Percentiles rank a stretch among this genome's conserved stretches.
Evolutionary conservation across 2,888 invertebrate genomes (phyloP).

Genomic region (Caenorhabditis panamensis): DNA sequence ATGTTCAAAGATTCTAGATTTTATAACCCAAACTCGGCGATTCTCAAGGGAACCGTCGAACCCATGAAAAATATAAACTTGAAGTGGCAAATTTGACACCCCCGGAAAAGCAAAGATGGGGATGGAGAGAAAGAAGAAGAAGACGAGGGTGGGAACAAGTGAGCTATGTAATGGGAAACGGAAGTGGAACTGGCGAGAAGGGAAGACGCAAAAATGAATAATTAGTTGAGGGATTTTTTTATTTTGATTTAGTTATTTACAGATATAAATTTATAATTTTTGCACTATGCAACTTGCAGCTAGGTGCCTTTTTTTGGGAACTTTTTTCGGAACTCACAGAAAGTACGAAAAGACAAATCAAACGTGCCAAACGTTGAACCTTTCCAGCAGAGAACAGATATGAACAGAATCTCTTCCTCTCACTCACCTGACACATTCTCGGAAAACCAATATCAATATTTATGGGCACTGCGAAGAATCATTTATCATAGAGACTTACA

Average conservation of each 20-base stretch:
- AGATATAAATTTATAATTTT: not conserved
- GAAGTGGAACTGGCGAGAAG: constrained; percentile 4
- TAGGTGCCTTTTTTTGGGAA: not conserved
- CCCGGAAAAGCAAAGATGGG: constrained; percentile 26
- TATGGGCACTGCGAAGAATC: constrained; percentile 28
- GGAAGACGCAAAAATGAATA: constrained; percentile 24
- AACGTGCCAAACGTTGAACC: too few relatives aligned
- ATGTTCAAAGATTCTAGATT: constrained; percentile 49
- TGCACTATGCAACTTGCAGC: not conserved
- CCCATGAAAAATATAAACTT: constrained; percentile 37
- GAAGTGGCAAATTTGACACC: constrained; percentile 55
- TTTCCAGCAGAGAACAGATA: too few relatives aligned
- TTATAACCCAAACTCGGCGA: constrained; percentile 43
- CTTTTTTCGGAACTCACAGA: too few relatives aligned
- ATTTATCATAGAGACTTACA: constrained; percentile 46
- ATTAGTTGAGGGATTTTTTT: constrained; percentile 16
- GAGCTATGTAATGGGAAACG: constrained; percentile 15
- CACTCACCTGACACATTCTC: not conserved
- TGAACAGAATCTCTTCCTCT: too few relatives aligned
- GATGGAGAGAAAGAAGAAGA: constrained; percentile 10
- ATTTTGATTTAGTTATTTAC: not conserved
- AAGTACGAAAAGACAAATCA: too few relatives aligned
- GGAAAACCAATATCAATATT: constrained; percentile 18
- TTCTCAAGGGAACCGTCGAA: constrained; percentile 27
- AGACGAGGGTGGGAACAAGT: constrained; percentile 34